Evolutionary conservation across 2,888 invertebrate species (phyloP).

Genomic region (Salpingus planirostris): DNA sequence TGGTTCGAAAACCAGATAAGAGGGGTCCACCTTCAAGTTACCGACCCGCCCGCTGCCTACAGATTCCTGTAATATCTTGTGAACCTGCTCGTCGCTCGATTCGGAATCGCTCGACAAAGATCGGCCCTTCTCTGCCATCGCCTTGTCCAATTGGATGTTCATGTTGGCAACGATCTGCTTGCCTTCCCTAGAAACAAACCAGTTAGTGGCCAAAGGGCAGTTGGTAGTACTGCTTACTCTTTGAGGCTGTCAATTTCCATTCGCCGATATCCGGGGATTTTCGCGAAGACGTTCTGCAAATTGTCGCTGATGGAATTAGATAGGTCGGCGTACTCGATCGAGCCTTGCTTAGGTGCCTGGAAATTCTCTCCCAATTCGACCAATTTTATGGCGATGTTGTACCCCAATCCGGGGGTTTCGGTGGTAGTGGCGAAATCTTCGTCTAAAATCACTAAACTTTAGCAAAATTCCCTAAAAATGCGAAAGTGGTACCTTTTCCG

Average conservation of each 20-base stretch:
- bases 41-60: slow-evolving; percentile 68
- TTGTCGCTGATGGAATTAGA: slow-evolving; percentile 57
- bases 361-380: slow-evolving; percentile 71
- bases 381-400: slow-evolving; percentile 64
- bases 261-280: slow-evolving; percentile 64
- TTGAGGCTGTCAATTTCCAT: slow-evolving; percentile 61
- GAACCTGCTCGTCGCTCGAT: slow-evolving; percentile 35
- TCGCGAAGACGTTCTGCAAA: slow-evolving; percentile 51
- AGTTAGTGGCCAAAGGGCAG: no score
- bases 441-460: slow-evolving; percentile 34
- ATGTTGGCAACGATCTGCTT: slow-evolving; percentile 68
- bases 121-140: slow-evolving; percentile 52
- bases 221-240: slow-evolving; percentile 57
- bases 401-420: slow-evolving; percentile 57
- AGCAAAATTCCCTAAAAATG: no score
- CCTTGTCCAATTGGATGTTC: slow-evolving; percentile 66
- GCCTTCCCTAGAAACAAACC: slow-evolving; percentile 40
- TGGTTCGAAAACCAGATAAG: slow-evolving; percentile 65
- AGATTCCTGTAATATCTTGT: slow-evolving; percentile 58
- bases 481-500: slow-evolving; percentile 67
- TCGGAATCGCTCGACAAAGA: slow-evolving; percentile 35
- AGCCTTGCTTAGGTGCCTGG: slow-evolving; percentile 62
- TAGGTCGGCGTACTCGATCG: slow-evolving; percentile 62
- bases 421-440: slow-evolving; percentile 48
- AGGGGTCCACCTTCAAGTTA: slow-evolving; percentile 71